A percentile compares a stretch with the other conserved stretches of the same genome.
Conservation (phyloP, 2,113 vertebrate species). For the Neogale vison region DNA sequence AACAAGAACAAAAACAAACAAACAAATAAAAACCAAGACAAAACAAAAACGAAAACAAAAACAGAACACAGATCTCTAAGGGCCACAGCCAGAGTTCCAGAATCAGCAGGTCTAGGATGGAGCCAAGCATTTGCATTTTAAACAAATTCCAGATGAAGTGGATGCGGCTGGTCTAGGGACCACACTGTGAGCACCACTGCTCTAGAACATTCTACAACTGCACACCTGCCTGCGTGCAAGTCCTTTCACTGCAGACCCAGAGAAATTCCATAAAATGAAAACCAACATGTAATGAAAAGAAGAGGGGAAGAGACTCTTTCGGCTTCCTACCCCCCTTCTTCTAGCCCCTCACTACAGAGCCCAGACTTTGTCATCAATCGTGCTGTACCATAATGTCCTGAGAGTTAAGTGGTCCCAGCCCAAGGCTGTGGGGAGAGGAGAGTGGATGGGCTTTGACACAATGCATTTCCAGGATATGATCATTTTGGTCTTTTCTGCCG, state of each 20-base stretch:
- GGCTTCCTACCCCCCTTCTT: not conserved
- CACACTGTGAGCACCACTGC: not conserved
- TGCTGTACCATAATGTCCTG: not conserved
- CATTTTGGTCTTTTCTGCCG: not conserved
- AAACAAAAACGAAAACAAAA: not conserved
- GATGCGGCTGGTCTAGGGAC: not conserved
- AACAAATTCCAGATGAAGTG: not conserved
- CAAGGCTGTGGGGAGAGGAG: not conserved
- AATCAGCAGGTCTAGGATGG: not conserved
- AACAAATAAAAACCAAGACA: not conserved
- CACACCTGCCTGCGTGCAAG: rapidly evolving
- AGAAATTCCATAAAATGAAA: not conserved
- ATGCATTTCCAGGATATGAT: not conserved
- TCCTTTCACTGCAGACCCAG: not conserved
- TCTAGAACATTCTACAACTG: not conserved
- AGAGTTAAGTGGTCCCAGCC: not conserved
- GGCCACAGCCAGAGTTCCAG: rapidly evolving
- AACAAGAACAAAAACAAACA: not conserved
- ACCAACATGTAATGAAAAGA: not conserved
- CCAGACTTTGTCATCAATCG: not conserved
- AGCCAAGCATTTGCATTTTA: not conserved
- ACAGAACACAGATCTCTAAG: not conserved
- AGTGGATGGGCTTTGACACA: slow-evolving; percentile 27
- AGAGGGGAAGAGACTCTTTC: not conserved
- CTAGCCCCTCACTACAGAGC: not conserved